Conservation (phyloP, 2,113 vertebrate genomes). For the Willisornis vidua region DNA sequence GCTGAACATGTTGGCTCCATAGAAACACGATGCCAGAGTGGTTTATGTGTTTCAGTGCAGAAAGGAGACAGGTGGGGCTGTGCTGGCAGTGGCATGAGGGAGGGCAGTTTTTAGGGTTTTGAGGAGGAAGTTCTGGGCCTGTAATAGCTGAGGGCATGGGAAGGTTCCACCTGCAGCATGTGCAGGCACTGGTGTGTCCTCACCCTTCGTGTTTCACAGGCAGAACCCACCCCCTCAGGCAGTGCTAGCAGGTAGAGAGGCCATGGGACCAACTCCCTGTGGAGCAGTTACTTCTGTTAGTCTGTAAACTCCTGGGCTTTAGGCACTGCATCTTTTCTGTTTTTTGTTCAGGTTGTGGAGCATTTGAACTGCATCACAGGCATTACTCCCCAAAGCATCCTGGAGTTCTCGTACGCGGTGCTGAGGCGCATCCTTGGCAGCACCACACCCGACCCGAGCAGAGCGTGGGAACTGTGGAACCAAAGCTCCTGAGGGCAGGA, state of each 20-base stretch:
- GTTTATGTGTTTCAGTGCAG: neutral
- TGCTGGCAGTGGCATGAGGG: neutral
- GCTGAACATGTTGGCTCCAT: fast-evolving
- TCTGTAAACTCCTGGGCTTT: neutral
- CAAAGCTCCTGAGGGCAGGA: neutral
- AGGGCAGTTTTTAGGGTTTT: neutral
- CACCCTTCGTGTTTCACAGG: neutral
- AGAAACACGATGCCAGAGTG: neutral
- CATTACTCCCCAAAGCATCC: constrained; percentile 83
- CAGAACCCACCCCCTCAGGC: neutral
- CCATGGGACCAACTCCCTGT: neutral
- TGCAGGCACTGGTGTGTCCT: neutral
- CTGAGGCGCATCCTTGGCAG: constrained; percentile 74
- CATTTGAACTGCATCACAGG: constrained; percentile 89
- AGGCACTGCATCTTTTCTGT: neutral
- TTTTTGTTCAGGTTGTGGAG: constrained; percentile 77
- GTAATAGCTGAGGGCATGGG: neutral
- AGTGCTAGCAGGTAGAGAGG: neutral
- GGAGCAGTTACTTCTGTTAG: neutral
- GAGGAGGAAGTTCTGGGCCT: neutral
- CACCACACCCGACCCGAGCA: neutral
- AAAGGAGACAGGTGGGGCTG: neutral
- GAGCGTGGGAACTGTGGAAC: neutral
- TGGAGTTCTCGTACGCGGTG: constrained; percentile 79
- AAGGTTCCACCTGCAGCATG: neutral